Percentiles rank a stretch among this genome's conserved stretches.
These are phyloP conservation scores for Holacanthus passer DNA, from an alignment of 2,113 vertebrate species.

Conservation along the genomic window DNA sequence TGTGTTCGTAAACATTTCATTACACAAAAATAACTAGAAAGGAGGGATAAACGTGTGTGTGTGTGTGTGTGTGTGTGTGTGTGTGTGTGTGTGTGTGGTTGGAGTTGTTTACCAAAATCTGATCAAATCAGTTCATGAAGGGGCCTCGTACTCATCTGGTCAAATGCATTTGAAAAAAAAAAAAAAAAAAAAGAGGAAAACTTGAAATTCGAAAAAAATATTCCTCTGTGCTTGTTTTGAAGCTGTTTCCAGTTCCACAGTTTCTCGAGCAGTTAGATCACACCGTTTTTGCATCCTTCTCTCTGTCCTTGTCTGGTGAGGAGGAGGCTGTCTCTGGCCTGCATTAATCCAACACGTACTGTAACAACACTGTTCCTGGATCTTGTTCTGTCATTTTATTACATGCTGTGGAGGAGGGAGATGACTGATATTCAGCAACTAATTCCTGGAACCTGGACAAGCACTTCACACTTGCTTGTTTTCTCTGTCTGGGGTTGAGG, in stretches of 20 bases:
- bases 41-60: background rate
- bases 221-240: constrained; percentile 34
- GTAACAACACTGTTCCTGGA: constrained; percentile 50
- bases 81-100: background rate
- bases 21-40: background rate
- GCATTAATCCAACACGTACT: constrained; percentile 60
- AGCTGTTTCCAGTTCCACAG: background rate
- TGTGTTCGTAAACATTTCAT: constrained; percentile 5
- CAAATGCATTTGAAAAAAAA: constrained; percentile 16
- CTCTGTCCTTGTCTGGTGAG: constrained; percentile 50
- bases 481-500: constrained; percentile 49
- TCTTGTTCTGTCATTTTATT: constrained; percentile 65
- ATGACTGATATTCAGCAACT: constrained; percentile 66
- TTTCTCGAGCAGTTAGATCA: constrained; percentile 31
- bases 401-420: constrained; percentile 61
- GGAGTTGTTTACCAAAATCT: background rate
- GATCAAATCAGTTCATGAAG: constrained; percentile 27
- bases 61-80: background rate
- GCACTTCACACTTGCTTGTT: constrained; percentile 56
- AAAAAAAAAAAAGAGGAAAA: background rate
- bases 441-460: constrained; percentile 70
- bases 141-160: background rate
- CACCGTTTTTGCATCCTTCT: constrained; percentile 41
- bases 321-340: constrained; percentile 60
- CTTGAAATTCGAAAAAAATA: constrained; percentile 4